Evolutionary conservation across 2,797 vertebrate species (phyloP).

Genomic region (Diglossa cyanea): DNA sequence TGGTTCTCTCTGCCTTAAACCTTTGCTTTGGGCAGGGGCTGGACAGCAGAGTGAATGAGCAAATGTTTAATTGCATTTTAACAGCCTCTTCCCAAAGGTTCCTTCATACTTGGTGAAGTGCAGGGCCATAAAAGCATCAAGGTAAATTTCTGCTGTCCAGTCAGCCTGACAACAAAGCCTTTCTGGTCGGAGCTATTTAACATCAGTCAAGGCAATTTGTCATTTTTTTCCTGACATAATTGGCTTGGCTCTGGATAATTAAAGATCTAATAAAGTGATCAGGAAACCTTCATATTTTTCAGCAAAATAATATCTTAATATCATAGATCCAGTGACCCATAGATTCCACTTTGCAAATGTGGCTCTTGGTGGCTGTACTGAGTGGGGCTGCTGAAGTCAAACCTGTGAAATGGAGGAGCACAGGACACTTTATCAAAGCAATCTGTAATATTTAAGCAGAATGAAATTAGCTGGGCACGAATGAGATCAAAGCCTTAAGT

Average conservation of each 20-base stretch:
- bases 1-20: neutral
- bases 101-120: neutral
- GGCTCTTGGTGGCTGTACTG: neutral
- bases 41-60: neutral
- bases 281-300: neutral
- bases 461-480: slow-evolving; percentile 34
- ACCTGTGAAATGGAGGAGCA: neutral
- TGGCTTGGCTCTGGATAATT: slow-evolving; percentile 24
- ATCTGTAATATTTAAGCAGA: slow-evolving; percentile 37
- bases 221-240: neutral
- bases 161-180: neutral
- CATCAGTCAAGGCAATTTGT: neutral
- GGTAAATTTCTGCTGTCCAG: neutral
- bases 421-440: neutral
- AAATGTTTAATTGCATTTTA: neutral
- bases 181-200: neutral
- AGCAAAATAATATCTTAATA: neutral
- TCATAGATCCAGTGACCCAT: neutral
- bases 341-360: neutral
- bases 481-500: slow-evolving; percentile 51
- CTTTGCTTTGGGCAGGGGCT: neutral
- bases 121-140: neutral
- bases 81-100: neutral
- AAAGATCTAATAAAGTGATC: slow-evolving; percentile 3
- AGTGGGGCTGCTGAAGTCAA: neutral